phyloP scores from a whole-genome alignment of 2,113 vertebrate species.

The Silurus meridionalis region DNA sequence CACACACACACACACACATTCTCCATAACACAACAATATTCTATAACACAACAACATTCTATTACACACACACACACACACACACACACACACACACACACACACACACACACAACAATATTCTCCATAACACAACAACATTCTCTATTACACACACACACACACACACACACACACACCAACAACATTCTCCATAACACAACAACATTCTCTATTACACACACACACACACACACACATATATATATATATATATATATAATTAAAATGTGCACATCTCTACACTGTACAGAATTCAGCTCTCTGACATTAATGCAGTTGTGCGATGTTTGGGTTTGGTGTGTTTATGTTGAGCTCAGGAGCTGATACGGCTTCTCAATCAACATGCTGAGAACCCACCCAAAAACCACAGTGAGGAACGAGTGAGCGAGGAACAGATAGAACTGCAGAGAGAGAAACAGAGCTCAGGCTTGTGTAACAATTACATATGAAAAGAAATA shows the following conservation, averaged over 20 bases:
- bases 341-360: slow-evolving; percentile 54
- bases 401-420: slow-evolving; percentile 66
- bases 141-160: no score
- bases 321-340: not conserved
- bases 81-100: no score
- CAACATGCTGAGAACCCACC: slow-evolving; percentile 71
- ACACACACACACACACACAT: no score
- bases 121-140: no score
- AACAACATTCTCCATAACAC: no score
- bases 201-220: no score
- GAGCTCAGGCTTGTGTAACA: not conserved
- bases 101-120: not conserved
- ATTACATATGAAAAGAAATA: not conserved
- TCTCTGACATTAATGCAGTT: no score
- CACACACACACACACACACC: no score
- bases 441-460: slow-evolving; percentile 65
- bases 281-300: no score
- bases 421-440: slow-evolving; percentile 80
- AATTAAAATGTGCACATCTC: no score
- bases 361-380: slow-evolving; percentile 75
- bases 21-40: not conserved
- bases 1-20: not conserved
- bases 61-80: not conserved
- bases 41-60: not conserved
- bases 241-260: no score